Evolutionary conservation across 2,797 vertebrate species (phyloP), one percentile per base, ranked within the genome.

Genomic region (Gymnocypris eckloni): DNA sequence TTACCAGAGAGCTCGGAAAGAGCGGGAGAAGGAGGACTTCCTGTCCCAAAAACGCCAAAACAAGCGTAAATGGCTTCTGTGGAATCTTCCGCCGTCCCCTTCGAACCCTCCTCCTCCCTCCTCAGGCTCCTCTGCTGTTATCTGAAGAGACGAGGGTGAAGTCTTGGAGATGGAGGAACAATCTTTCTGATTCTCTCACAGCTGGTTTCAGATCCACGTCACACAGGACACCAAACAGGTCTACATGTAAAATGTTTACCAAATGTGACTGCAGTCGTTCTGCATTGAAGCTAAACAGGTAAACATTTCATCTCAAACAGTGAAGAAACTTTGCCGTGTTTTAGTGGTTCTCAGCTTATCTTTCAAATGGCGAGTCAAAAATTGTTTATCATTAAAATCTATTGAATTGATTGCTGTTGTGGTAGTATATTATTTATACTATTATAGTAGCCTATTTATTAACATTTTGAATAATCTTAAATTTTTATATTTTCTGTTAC

Each of bases 61-160:
- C 7, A 93, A 93, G 85, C 91, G 91, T 69, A 93, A 92, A 83
- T 95, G 94, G 94, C 92, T 92, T 82, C 94, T 95, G 91, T 94
- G 94, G 94, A 88, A 91, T 2, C 87, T 92, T 50, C 88, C 85
- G 0, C 91, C 87, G 11, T 84, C 88, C n/a, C 54, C 87, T 45
- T 71, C 83, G n/a, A 85, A 86, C 67, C 50, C 12, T 84, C 85
- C 10, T 81, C 76, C 0, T 66, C 82, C 77, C 4, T 83, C 64
- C 3, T 77, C 86, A 7, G 81, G 37, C 76, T 61, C 85, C 11
- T 80, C 87, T 22, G 54, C 72, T 45, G 18, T 86, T 52, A 33
- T 87, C n/a, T 87, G 69, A 87, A 18, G 77, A 10, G 18, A 22
- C 9, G 15, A 66, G 41, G 25, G 16, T 18, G 12, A 22, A n/a